A percentile compares a stretch with the other conserved stretches of the same genome.
phyloP scores from a whole-genome alignment of 2,113 vertebrate genomes.

The Sturnira hondurensis region DNA sequence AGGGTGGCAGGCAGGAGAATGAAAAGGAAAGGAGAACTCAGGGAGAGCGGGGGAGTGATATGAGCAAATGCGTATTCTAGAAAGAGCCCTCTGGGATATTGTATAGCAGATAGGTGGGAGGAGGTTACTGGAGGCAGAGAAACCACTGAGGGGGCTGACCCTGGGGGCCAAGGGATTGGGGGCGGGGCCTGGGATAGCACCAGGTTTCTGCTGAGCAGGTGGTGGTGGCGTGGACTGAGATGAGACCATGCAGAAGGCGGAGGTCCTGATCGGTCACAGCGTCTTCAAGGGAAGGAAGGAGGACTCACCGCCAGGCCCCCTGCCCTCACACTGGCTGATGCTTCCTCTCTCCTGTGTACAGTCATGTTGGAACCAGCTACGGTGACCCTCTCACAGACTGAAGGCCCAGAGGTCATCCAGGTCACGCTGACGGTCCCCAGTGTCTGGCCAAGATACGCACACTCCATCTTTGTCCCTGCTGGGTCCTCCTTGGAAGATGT shows the following conservation, averaged over 20 bases:
- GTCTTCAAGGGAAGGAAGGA: background rate
- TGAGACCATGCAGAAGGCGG: background rate
- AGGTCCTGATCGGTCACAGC: background rate
- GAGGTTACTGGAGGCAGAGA: background rate
- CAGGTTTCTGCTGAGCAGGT: background rate
- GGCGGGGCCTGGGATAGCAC: background rate
- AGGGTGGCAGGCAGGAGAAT: background rate
- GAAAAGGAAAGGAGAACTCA: background rate
- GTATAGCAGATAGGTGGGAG: background rate
- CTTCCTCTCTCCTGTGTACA: background rate
- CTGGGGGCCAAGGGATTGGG: background rate
- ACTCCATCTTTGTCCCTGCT: conserved; percentile 52
- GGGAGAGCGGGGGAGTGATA: background rate
- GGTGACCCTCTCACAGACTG: rapidly evolving
- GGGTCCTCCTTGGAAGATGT: conserved; percentile 83
- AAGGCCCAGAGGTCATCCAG: background rate
- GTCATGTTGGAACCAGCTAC: conserved; percentile 76
- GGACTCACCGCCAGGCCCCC: too few species aligned
- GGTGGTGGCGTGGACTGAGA: background rate
- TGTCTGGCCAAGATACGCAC: background rate
- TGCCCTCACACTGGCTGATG: background rate
- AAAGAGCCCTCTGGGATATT: background rate
- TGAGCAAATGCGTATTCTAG: background rate
- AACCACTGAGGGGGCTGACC: background rate
- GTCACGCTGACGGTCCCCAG: conserved; percentile 82